Evolutionary conservation across 2,888 invertebrate species (phyloP).

Genomic region (Thymelicus acteon): DNA sequence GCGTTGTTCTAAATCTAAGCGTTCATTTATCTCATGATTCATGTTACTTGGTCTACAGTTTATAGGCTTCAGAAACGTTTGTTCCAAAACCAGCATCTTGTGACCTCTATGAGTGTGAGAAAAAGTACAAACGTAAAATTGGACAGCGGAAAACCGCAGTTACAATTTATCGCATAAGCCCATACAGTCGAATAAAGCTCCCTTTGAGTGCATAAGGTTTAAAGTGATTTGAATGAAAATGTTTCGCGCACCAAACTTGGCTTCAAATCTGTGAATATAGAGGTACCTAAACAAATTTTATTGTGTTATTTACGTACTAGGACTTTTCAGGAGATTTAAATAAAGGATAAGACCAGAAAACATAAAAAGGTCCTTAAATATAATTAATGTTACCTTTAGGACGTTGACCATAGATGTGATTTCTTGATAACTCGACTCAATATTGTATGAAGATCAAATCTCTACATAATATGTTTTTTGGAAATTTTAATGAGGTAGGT

Average conservation of each 20-base stretch:
- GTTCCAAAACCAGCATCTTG: background rate
- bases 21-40: background rate
- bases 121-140: constrained; percentile 7
- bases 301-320: no score
- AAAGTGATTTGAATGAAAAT: constrained; percentile 19
- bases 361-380: no score
- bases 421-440: no score
- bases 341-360: no score
- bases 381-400: no score
- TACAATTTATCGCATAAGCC: constrained; percentile 22
- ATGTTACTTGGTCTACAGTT: background rate
- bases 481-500: no score
- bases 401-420: no score
- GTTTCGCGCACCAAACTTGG: constrained; percentile 7
- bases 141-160: constrained; percentile 12
- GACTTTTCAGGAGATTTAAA: no score
- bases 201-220: constrained; percentile 14
- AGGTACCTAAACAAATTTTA: background rate
- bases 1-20: background rate
- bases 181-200: constrained; percentile 23
- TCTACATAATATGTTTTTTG: no score
- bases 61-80: background rate
- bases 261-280: background rate
- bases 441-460: no score
- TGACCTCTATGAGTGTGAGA: background rate